phyloP scores from a whole-genome alignment of 2,888 invertebrate species.

The Dicyrtomina minuta region DNA sequence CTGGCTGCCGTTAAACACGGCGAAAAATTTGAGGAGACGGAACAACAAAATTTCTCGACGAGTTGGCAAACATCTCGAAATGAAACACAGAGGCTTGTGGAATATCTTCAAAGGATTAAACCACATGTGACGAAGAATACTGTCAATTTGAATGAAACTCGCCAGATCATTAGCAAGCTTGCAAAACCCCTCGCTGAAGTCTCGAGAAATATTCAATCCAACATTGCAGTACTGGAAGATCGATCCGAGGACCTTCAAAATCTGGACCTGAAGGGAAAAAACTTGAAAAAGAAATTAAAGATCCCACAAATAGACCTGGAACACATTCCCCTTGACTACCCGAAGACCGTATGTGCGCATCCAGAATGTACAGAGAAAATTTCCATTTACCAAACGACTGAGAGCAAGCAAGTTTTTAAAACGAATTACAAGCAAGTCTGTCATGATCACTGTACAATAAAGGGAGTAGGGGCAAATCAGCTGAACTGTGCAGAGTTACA shows the following conservation, averaged over 20 bases:
- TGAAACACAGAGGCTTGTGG: slow-evolving; percentile 35
- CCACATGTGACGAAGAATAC: slow-evolving; percentile 36
- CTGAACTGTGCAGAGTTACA: neutral
- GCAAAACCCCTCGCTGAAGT: slow-evolving; percentile 26
- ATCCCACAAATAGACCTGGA: neutral
- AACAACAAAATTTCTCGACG: slow-evolving; percentile 22
- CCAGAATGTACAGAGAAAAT: slow-evolving; percentile 4
- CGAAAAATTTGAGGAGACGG: slow-evolving; percentile 27
- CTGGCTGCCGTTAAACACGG: slow-evolving; percentile 39
- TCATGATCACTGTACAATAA: neutral
- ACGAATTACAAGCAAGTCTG: slow-evolving; percentile 12
- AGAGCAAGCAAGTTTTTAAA: neutral
- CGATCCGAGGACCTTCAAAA: slow-evolving; percentile 8
- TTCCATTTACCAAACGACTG: neutral
- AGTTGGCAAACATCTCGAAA: slow-evolving; percentile 38
- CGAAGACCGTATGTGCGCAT: slow-evolving; percentile 34
- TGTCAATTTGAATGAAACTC: slow-evolving; percentile 33
- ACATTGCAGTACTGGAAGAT: slow-evolving; percentile 25
- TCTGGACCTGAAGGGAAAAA: neutral
- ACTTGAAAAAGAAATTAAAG: neutral
- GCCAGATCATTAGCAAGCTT: slow-evolving; percentile 27
- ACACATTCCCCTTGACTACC: neutral
- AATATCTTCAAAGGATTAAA: slow-evolving; percentile 3
- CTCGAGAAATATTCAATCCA: slow-evolving; percentile 26
- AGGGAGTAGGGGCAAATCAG: neutral